Percentiles rank a stretch among this genome's conserved stretches.
Conservation (phyloP, 2,113 vertebrate genomes). For the Chrysemys picta region DNA sequence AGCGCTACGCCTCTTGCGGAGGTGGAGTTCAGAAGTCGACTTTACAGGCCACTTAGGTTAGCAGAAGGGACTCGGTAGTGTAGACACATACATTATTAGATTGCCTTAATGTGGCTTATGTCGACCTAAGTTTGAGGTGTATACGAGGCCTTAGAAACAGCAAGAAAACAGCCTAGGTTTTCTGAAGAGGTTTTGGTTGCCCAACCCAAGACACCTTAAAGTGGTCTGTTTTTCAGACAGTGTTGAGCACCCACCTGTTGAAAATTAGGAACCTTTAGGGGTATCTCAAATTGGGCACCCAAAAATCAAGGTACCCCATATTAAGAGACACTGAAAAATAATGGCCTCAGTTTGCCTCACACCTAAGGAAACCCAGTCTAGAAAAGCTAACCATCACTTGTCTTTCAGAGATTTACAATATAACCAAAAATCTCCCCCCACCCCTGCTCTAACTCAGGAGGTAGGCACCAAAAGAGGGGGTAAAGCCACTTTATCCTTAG, state of each 20-base stretch:
- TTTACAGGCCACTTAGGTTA: too few species aligned
- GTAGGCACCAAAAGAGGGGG: not conserved
- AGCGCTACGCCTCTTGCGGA: too few species aligned
- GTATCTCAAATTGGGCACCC: fast-evolving
- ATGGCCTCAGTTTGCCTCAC: not conserved
- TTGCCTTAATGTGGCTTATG: too few species aligned
- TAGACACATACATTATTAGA: too few species aligned
- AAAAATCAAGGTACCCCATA: not conserved
- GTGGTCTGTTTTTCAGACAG: not conserved
- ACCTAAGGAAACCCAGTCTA: not conserved
- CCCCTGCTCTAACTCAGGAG: not conserved
- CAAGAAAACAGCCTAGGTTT: not conserved
- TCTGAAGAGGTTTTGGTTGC: not conserved
- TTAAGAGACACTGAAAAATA: not conserved
- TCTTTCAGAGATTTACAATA: not conserved
- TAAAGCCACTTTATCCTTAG: not conserved
- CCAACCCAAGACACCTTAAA: not conserved
- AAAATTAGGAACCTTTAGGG: not conserved
- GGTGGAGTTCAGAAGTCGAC: too few species aligned
- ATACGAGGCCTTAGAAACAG: not conserved
- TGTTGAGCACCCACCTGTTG: fast-evolving
- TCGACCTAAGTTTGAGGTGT: too few species aligned
- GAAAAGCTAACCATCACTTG: not conserved
- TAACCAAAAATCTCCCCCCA: not conserved
- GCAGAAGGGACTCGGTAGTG: too few species aligned